Conservation (phyloP, 2,888 invertebrate species). For the Himalopsyche kuldschensis region DNA sequence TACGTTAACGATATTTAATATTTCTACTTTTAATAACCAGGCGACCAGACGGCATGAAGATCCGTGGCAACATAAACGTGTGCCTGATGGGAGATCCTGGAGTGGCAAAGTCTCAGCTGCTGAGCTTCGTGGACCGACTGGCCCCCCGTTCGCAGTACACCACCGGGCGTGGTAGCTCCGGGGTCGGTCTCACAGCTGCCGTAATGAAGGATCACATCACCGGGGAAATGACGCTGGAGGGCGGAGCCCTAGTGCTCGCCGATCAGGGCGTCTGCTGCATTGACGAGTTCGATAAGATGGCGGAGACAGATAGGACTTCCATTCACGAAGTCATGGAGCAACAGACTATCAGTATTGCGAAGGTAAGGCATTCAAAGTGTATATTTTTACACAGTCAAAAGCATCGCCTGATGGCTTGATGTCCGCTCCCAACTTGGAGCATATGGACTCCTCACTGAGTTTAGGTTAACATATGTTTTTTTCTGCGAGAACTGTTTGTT, state of each 20-base stretch:
- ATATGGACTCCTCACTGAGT: too few species aligned
- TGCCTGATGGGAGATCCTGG: constrained; percentile 99
- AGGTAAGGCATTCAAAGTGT: constrained; percentile 58
- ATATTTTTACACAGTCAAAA: too few species aligned
- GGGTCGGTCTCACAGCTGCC: constrained; percentile 98
- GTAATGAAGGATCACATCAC: constrained; percentile 97
- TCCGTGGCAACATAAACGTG: constrained; percentile 95
- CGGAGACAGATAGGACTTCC: constrained; percentile 90
- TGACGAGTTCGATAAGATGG: constrained; percentile 99
- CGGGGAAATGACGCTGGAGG: constrained; percentile 96
- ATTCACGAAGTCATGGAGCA: constrained; percentile 99
- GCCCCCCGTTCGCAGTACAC: constrained; percentile 94
- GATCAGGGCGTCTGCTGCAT: constrained; percentile 98
- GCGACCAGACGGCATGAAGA: constrained; percentile 94
- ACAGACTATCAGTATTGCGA: constrained; percentile 98
- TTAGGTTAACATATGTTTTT: too few species aligned
- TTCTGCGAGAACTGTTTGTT: too few species aligned
- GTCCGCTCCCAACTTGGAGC: too few species aligned
- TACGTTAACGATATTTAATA: too few species aligned
- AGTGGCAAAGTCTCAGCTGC: constrained; percentile 96
- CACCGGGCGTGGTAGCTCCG: constrained; percentile 94
- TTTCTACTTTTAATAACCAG: constrained; percentile 42
- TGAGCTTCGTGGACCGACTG: constrained; percentile 91
- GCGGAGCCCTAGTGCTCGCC: constrained; percentile 94
- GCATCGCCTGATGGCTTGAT: too few species aligned